These are phyloP conservation scores for Callipepla squamata DNA, from an alignment of 2,113 vertebrate genomes.

Conservation along the genomic window DNA sequence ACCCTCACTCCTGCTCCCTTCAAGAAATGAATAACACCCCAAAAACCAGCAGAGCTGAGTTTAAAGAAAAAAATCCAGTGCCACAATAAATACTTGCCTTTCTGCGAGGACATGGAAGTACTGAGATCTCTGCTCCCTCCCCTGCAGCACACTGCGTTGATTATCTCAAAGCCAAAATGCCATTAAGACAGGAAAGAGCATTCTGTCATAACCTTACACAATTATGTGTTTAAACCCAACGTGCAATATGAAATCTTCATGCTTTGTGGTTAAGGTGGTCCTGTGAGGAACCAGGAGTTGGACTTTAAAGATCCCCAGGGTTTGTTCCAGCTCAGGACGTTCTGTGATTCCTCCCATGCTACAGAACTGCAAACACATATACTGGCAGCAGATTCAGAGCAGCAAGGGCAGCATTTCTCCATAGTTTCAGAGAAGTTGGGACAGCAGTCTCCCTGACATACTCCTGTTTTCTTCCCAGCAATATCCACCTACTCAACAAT, in stretches of 20 bases:
- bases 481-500: neutral
- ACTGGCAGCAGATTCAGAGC: neutral
- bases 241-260: neutral
- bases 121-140: neutral
- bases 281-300: neutral
- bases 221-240: neutral
- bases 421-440: neutral
- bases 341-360: neutral
- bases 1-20: neutral
- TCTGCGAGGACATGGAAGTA: neutral
- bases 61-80: neutral
- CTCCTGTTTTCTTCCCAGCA: neutral
- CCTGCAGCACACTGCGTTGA: neutral
- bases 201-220: neutral
- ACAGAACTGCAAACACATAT: neutral
- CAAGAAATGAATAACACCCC: neutral
- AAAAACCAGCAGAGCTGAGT: neutral
- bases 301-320: neutral
- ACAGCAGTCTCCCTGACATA: neutral
- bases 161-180: neutral
- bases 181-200: neutral
- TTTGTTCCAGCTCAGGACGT: neutral
- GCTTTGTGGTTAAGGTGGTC: neutral
- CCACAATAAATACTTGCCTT: neutral
- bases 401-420: neutral